Evolutionary conservation across 2,888 invertebrate genomes (phyloP).

Genomic region (Macropis europaea): DNA sequence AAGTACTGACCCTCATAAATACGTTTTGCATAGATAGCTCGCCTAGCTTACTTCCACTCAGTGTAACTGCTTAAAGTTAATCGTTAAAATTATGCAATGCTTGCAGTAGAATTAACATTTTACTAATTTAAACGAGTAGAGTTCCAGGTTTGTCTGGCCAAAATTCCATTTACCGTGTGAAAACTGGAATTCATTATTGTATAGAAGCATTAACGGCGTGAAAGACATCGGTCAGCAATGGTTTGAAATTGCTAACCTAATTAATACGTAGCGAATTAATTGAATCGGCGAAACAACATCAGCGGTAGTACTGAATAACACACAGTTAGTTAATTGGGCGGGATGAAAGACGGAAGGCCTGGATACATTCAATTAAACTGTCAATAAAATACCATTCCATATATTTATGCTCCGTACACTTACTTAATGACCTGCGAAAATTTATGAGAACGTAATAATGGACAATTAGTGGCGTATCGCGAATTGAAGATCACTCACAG

Average conservation of each 20-base stretch:
- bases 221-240: background rate
- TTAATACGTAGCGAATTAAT: constrained; percentile 1
- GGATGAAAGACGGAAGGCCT: constrained; percentile 11
- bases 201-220: background rate
- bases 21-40: too few species aligned
- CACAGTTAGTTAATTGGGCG: background rate
- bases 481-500: background rate
- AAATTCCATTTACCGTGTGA: too few species aligned
- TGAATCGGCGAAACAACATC: background rate
- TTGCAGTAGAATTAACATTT: too few species aligned
- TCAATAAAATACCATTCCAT: background rate
- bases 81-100: too few species aligned
- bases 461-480: background rate
- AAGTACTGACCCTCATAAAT: too few species aligned
- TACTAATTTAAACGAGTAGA: too few species aligned
- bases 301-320: background rate
- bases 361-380: constrained; percentile 16
- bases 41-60: too few species aligned
- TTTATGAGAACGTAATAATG: constrained; percentile 6
- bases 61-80: too few species aligned
- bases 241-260: background rate
- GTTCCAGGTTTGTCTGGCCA: too few species aligned
- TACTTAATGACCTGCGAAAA: constrained; percentile 5
- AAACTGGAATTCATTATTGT: too few species aligned
- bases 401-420: background rate